phyloP scores from a whole-genome alignment of 2,888 invertebrate species.

The Toxonevra muliebris region DNA sequence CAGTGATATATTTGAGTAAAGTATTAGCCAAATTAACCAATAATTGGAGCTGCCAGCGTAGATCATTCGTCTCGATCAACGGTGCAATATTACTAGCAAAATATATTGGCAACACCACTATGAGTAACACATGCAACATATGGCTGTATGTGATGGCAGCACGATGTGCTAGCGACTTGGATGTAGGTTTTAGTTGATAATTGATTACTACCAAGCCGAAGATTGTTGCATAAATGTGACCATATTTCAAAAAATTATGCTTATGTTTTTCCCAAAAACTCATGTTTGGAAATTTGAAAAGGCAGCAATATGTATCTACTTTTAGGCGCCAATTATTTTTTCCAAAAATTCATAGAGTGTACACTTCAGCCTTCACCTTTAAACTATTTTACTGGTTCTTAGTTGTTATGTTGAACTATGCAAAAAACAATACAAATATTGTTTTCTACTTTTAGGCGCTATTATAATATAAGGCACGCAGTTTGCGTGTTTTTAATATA shows the following conservation, averaged over 20 bases:
- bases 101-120: constrained; percentile 48
- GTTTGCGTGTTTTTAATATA: no score
- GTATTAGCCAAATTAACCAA: constrained; percentile 52
- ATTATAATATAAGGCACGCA: no score
- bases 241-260: constrained; percentile 49
- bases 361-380: no score
- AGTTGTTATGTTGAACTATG: no score
- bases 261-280: constrained; percentile 55
- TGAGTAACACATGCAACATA: constrained; percentile 43
- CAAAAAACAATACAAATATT: no score
- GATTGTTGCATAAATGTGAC: constrained; percentile 53
- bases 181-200: constrained; percentile 45
- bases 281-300: not conserved
- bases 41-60: constrained; percentile 46
- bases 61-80: constrained; percentile 43
- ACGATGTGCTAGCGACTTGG: constrained; percentile 32
- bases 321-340: no score
- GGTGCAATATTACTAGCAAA: constrained; percentile 46
- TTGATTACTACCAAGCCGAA: constrained; percentile 53
- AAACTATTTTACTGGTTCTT: no score
- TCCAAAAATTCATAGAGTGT: no score
- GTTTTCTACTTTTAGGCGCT: no score
- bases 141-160: constrained; percentile 47
- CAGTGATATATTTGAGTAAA: constrained; percentile 51
- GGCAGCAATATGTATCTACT: no score